Percentiles rank a stretch among this genome's conserved stretches.
Conservation (phyloP, 2,888 invertebrate species). For the Synergus umbraculus region DNA sequence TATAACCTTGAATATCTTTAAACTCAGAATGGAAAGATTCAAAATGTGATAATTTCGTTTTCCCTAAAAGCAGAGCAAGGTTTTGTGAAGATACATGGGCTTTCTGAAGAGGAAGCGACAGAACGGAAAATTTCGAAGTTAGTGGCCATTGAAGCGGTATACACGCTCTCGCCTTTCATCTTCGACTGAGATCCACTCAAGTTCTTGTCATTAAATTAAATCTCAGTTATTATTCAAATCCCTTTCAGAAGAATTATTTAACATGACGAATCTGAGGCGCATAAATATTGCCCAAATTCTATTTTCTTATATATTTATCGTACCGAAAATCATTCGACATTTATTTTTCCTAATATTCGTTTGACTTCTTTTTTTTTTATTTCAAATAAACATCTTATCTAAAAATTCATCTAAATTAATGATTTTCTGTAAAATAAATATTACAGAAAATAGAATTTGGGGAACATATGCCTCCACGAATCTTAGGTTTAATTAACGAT, state of each 20-base stretch:
- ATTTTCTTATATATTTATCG: too few relatives aligned
- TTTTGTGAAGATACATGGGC: not conserved
- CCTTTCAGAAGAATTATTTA: not conserved
- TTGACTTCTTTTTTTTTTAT: too few relatives aligned
- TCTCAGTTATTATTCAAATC: not conserved
- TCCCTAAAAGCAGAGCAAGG: not conserved
- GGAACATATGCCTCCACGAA: too few relatives aligned
- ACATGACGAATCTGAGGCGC: too few relatives aligned
- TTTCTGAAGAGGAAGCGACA: not conserved
- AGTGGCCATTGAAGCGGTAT: not conserved
- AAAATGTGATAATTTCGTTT: conserved; percentile 7
- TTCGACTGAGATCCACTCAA: not conserved
- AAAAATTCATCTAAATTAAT: too few relatives aligned
- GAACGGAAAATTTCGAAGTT: conserved; percentile 9
- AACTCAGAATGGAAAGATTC: not conserved
- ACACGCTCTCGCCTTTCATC: not conserved
- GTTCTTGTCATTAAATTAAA: not conserved
- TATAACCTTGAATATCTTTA: not conserved
- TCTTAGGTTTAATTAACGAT: too few relatives aligned
- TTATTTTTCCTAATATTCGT: too few relatives aligned
- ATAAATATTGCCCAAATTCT: too few relatives aligned
- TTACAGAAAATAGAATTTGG: too few relatives aligned
- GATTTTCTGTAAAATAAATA: too few relatives aligned
- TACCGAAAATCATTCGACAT: too few relatives aligned
- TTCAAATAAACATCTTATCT: too few relatives aligned